Evolutionary conservation across 1,140 invertebrate species (phyloP).

Genomic region (Drosophila kohkoa): DNA sequence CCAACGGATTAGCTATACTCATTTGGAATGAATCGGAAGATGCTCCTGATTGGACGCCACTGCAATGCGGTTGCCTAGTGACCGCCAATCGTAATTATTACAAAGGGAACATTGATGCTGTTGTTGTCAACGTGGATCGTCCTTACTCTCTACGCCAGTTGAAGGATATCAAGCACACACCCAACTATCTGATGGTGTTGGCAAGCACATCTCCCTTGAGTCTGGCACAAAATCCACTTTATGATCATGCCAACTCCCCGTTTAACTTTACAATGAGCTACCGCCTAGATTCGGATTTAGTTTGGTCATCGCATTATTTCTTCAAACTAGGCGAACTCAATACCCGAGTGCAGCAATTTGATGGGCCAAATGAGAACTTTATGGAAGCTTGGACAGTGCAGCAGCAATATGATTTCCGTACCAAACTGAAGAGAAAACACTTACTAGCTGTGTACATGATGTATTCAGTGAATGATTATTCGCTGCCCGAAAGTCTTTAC

Average conservation of each 20-base stretch:
- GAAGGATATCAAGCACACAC: conserved; percentile 1
- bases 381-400: background rate
- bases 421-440: conserved; percentile 5
- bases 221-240: conserved; percentile 2
- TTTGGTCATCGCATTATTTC: conserved; percentile 57
- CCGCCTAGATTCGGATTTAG: conserved; percentile 57
- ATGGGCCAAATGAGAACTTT: background rate
- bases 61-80: conserved; percentile 58
- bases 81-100: conserved; percentile 23
- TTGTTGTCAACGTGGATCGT: conserved; percentile 58
- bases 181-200: conserved; percentile 46
- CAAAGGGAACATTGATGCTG: conserved; percentile 32
- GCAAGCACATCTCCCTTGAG: conserved; percentile 36
- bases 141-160: conserved; percentile 35
- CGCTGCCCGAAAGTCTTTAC: conserved; percentile 41
- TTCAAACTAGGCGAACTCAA: background rate
- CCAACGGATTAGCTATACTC: conserved; percentile 24
- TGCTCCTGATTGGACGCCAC: background rate
- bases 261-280: conserved; percentile 68
- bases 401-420: background rate
- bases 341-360: conserved; percentile 22
- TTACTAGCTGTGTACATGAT: conserved; percentile 38
- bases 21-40: conserved; percentile 45
- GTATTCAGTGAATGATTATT: conserved; percentile 42
- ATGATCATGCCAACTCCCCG: background rate